Conservation (phyloP, 1,140 invertebrate species). For the Plectrocnemia conspersa region DNA sequence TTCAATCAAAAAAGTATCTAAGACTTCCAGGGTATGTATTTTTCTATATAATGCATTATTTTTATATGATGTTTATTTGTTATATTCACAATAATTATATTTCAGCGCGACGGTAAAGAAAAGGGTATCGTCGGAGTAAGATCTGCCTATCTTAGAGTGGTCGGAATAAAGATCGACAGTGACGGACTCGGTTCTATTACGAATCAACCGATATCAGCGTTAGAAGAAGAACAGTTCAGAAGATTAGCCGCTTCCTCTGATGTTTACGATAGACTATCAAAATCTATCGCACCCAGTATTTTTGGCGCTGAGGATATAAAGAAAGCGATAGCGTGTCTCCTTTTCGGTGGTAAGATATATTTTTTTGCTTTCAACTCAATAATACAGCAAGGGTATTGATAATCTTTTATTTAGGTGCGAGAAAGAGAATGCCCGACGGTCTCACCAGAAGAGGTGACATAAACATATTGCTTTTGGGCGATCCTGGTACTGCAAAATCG, state of each 20-base stretch:
- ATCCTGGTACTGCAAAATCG: conserved; percentile 98
- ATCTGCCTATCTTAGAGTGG: conserved; percentile 88
- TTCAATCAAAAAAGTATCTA: conserved; percentile 88
- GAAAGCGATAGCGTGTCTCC: conserved; percentile 91
- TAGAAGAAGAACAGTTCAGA: conserved; percentile 91
- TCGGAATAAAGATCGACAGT: conserved; percentile 85
- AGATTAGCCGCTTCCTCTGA: conserved; percentile 78
- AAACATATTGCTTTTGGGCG: conserved; percentile 92
- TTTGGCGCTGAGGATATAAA: conserved; percentile 94
- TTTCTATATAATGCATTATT: conserved; percentile 36
- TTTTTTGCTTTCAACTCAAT: not conserved
- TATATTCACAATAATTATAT: not conserved
- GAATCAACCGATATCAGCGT: conserved; percentile 53
- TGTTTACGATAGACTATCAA: conserved; percentile 85
- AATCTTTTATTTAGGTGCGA: conserved; percentile 52
- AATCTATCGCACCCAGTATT: conserved; percentile 95
- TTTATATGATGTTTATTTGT: not conserved
- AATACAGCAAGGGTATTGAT: not conserved
- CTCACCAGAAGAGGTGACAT: conserved; percentile 94
- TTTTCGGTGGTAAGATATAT: conserved; percentile 76
- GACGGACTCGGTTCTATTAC: conserved; percentile 68
- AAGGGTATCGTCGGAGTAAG: conserved; percentile 90
- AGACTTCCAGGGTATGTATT: conserved; percentile 44
- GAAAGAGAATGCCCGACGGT: conserved; percentile 91
- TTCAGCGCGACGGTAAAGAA: conserved; percentile 64